These are phyloP conservation scores for Leptestheria dahalacensis DNA, from an alignment of 1,140 invertebrate genomes.

Conservation along the genomic window DNA sequence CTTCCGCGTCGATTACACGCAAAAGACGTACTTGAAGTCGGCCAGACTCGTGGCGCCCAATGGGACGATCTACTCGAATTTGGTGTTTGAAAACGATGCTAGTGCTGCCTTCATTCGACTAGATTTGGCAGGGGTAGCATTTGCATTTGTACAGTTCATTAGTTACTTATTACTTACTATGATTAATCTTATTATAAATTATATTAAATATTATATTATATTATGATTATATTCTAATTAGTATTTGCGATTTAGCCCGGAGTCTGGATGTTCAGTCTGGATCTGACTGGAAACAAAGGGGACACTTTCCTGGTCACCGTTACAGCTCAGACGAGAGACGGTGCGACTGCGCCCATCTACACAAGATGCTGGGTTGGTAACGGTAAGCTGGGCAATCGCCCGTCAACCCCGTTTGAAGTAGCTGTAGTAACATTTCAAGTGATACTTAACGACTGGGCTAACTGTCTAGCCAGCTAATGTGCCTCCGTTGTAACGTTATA, in stretches of 20 bases:
- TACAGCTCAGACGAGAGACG: background rate
- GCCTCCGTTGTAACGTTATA: too few relatives aligned
- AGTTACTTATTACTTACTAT: too few relatives aligned
- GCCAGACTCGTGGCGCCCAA: background rate
- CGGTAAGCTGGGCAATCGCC: background rate
- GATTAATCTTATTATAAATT: too few relatives aligned
- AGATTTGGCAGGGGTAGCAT: background rate
- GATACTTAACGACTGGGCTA: too few relatives aligned
- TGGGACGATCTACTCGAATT: background rate
- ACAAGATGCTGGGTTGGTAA: background rate
- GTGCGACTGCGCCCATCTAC: background rate
- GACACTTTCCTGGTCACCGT: background rate
- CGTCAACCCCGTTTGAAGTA: too few relatives aligned
- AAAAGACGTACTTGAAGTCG: constrained; percentile 4
- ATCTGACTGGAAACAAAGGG: background rate
- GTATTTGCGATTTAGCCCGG: background rate
- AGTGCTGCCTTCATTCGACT: background rate
- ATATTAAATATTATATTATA: background rate
- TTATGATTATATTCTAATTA: background rate
- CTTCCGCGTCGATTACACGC: constrained; percentile 13
- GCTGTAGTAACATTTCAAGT: too few relatives aligned
- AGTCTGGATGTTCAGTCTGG: background rate
- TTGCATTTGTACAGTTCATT: background rate
- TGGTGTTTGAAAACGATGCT: constrained; percentile 1
- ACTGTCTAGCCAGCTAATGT: too few relatives aligned